Conservation (phyloP, 2,888 invertebrate genomes). For the Diarsia rubi region DNA sequence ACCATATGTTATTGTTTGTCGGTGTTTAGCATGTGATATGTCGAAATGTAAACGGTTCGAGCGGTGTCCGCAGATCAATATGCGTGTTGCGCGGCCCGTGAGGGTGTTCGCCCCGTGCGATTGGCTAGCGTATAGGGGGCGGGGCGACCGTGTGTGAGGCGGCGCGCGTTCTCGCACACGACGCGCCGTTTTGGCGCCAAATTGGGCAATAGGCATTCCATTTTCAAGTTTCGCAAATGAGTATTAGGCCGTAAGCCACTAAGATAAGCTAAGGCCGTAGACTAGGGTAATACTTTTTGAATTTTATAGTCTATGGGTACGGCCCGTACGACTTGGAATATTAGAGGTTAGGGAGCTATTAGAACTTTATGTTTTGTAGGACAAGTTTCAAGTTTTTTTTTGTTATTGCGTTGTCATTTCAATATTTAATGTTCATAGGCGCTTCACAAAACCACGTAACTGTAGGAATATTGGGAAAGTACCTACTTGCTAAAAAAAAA, state of each 20-base stretch:
- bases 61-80: slow-evolving; percentile 91
- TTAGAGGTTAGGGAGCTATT: slow-evolving; percentile 53
- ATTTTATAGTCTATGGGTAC: slow-evolving; percentile 58
- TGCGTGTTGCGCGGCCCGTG: slow-evolving; percentile 86
- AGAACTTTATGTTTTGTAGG: slow-evolving; percentile 39
- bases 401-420: slow-evolving; percentile 29
- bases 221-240: slow-evolving; percentile 75
- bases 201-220: slow-evolving; percentile 77
- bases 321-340: slow-evolving; percentile 46
- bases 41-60: slow-evolving; percentile 90
- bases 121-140: slow-evolving; percentile 89
- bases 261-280: slow-evolving; percentile 65
- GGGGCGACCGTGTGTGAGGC: slow-evolving; percentile 85
- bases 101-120: slow-evolving; percentile 87
- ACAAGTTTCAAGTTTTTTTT: slow-evolving; percentile 32
- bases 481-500: not conserved
- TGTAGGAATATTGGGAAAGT: not conserved
- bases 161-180: slow-evolving; percentile 82
- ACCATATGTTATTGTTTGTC: slow-evolving; percentile 89
- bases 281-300: slow-evolving; percentile 57
- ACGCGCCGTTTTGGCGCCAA: slow-evolving; percentile 87
- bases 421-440: slow-evolving; percentile 26
- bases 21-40: slow-evolving; percentile 90
- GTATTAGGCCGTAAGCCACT: slow-evolving; percentile 59
- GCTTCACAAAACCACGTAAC: slow-evolving; percentile 8